Percentiles rank a stretch among this genome's conserved stretches.
phyloP scores from a whole-genome alignment of 2,113 vertebrate species.

The Tyto alba region DNA sequence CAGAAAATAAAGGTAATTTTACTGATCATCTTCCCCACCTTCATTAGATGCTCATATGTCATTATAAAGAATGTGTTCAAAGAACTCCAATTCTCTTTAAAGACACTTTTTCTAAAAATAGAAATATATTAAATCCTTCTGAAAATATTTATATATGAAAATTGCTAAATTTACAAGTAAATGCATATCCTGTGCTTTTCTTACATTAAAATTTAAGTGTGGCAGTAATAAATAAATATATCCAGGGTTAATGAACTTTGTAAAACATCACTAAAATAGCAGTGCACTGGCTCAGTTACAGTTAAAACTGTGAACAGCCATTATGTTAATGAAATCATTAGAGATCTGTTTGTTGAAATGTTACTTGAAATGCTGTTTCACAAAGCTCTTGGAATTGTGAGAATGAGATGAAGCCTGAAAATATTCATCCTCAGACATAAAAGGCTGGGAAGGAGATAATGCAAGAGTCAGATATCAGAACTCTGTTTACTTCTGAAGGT shows the following conservation, averaged over 20 bases:
- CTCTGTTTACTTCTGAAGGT: neutral
- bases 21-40: neutral
- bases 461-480: neutral
- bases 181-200: neutral
- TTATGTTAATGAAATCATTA: slow-evolving; percentile 42
- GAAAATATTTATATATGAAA: neutral
- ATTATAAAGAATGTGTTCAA: neutral
- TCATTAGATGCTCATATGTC: neutral
- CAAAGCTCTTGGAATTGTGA: neutral
- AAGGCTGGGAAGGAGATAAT: neutral
- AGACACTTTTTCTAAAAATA: neutral
- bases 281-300: slow-evolving; percentile 7
- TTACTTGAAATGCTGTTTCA: slow-evolving; percentile 36
- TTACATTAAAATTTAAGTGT: neutral
- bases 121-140: neutral
- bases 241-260: neutral
- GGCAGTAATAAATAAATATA: neutral
- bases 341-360: neutral
- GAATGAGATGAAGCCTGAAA: neutral
- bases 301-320: slow-evolving; percentile 18
- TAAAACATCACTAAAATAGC: neutral
- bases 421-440: neutral
- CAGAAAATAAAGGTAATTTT: neutral
- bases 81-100: neutral
- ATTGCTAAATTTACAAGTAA: neutral